A percentile compares a stretch with the other conserved stretches of the same genome.
Evolutionary conservation across 2,797 vertebrate genomes (phyloP).

Genomic region (Enteromius trimaculatus): DNA sequence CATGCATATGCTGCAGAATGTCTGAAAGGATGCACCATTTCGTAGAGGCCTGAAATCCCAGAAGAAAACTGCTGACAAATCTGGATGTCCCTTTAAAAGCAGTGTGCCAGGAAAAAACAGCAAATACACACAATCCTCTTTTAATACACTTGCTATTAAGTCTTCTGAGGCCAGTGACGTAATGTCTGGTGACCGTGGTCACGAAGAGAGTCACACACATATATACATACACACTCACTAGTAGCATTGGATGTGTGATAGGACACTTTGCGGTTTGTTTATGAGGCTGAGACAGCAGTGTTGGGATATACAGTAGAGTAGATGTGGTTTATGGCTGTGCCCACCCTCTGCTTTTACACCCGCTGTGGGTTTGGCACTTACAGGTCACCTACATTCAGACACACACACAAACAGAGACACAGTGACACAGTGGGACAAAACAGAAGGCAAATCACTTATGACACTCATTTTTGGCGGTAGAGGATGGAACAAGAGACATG

Average conservation of each 20-base stretch:
- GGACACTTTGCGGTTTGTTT: constrained; percentile 16
- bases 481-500: constrained; percentile 1
- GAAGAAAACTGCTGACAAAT: constrained; percentile 47
- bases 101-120: constrained; percentile 53
- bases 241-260: not conserved
- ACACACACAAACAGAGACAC: not conserved
- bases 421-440: constrained; percentile 25
- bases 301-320: not conserved
- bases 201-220: not conserved
- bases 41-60: not conserved
- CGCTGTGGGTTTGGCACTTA: not conserved
- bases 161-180: constrained; percentile 58
- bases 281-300: constrained; percentile 24
- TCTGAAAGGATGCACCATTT: not conserved
- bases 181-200: constrained; percentile 54
- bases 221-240: not conserved
- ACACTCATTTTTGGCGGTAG: not conserved
- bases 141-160: constrained; percentile 47
- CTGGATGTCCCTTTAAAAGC: constrained; percentile 39
- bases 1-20: not conserved
- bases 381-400: constrained; percentile 12
- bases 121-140: constrained; percentile 26
- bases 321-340: constrained; percentile 31
- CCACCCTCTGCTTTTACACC: constrained; percentile 19
- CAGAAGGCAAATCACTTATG: constrained; percentile 43